Percentiles rank a stretch among this genome's conserved stretches.
Evolutionary conservation across 2,113 vertebrate genomes (phyloP).

Genomic region (Perca fluviatilis): DNA sequence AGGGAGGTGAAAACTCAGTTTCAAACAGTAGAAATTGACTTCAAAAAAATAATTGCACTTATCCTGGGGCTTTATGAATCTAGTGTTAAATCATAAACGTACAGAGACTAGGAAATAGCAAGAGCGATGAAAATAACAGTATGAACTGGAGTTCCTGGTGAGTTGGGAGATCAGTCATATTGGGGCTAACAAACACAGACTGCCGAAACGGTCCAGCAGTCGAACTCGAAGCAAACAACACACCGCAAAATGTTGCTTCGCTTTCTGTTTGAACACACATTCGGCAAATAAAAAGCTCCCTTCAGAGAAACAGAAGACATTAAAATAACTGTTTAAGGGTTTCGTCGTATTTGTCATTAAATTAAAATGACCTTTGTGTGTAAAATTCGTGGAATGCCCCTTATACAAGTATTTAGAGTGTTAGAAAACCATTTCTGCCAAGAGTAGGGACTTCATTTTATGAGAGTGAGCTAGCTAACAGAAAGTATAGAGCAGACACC

Average conservation of each 20-base stretch:
- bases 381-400: background rate
- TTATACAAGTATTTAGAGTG: background rate
- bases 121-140: background rate
- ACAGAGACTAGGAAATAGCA: background rate
- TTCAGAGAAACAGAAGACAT: background rate
- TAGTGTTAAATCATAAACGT: background rate
- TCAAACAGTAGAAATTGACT: background rate
- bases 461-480: background rate
- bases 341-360: background rate
- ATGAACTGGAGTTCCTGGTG: background rate
- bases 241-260: background rate
- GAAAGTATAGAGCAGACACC: constrained; percentile 27
- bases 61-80: background rate
- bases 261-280: background rate
- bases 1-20: background rate
- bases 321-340: background rate
- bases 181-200: background rate
- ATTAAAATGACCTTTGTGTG: background rate
- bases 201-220: background rate
- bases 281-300: background rate
- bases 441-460: background rate
- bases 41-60: background rate
- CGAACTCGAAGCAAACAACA: background rate
- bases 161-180: background rate
- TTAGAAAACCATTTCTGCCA: background rate